Percentiles rank a stretch among this genome's conserved stretches.
These are phyloP conservation scores for Scomber scombrus DNA, from an alignment of 2,113 vertebrate species.

Conservation along the genomic window DNA sequence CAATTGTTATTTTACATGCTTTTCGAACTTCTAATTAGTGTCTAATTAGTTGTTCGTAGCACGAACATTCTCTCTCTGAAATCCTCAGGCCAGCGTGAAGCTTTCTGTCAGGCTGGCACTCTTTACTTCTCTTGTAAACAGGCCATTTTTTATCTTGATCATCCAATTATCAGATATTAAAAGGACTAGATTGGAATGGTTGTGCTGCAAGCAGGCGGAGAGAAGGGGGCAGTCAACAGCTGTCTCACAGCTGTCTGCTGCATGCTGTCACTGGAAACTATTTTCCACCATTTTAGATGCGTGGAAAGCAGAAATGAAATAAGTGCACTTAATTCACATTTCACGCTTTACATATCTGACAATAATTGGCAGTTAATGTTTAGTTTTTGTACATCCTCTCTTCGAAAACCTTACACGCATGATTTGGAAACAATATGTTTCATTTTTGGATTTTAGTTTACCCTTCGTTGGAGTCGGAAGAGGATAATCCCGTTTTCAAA, in stretches of 20 bases:
- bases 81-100: slow-evolving; percentile 36
- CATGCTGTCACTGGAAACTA: slow-evolving; percentile 28
- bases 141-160: slow-evolving; percentile 72
- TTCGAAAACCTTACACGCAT: not conserved
- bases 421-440: slow-evolving; percentile 9
- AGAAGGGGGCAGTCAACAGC: slow-evolving; percentile 55
- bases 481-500: slow-evolving; percentile 98
- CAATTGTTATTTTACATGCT: slow-evolving; percentile 79
- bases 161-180: slow-evolving; percentile 79
- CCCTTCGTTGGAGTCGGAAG: slow-evolving; percentile 97
- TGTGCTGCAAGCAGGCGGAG: slow-evolving; percentile 50
- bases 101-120: slow-evolving; percentile 48
- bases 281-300: slow-evolving; percentile 25
- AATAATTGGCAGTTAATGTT: not conserved
- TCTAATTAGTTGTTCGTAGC: slow-evolving; percentile 78
- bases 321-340: slow-evolving; percentile 35
- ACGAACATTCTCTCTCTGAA: slow-evolving; percentile 67
- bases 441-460: slow-evolving; percentile 87
- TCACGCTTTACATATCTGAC: slow-evolving; percentile 15
- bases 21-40: slow-evolving; percentile 77
- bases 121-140: slow-evolving; percentile 77
- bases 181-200: slow-evolving; percentile 60
- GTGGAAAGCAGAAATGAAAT: slow-evolving; percentile 39
- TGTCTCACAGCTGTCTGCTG: slow-evolving; percentile 79
- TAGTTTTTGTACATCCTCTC: not conserved